Evolutionary conservation across 2,888 invertebrate genomes (phyloP).

Genomic region (Cybosia mesomella): DNA sequence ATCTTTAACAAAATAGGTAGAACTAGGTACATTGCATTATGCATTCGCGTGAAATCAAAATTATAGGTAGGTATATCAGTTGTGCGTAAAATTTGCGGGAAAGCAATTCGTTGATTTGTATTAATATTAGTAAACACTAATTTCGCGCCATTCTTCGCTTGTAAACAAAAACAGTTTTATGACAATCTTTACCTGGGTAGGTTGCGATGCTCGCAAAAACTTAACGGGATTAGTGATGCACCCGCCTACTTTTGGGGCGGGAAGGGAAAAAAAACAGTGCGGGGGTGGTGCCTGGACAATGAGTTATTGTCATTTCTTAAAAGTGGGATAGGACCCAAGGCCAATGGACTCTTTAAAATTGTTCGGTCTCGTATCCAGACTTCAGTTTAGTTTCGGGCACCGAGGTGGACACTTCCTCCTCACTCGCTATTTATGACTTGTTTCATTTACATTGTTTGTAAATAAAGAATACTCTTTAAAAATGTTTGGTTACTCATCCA

Average conservation of each 20-base stretch:
- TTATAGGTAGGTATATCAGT: slow-evolving; percentile 8
- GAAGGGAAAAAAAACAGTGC: slow-evolving; percentile 54
- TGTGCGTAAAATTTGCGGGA: slow-evolving; percentile 64
- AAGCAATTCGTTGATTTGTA: slow-evolving; percentile 66
- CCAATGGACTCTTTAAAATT: slow-evolving; percentile 81
- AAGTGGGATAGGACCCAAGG: slow-evolving; percentile 79
- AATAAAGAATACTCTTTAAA: slow-evolving; percentile 77
- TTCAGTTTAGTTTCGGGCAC: slow-evolving; percentile 82
- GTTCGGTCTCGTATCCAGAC: slow-evolving; percentile 77
- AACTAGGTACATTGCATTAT: neutral
- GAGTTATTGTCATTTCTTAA: slow-evolving; percentile 67
- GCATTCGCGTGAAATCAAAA: neutral
- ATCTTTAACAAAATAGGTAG: neutral
- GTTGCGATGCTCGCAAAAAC: slow-evolving; percentile 55
- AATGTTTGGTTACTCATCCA: slow-evolving; percentile 76
- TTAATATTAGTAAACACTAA: slow-evolving; percentile 79
- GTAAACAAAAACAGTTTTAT: slow-evolving; percentile 78
- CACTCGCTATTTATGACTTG: slow-evolving; percentile 39
- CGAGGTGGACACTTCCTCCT: slow-evolving; percentile 73
- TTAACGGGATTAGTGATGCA: slow-evolving; percentile 58
- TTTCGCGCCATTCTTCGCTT: slow-evolving; percentile 80
- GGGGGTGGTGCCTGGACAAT: slow-evolving; percentile 63
- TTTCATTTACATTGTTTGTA: slow-evolving; percentile 69
- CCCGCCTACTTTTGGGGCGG: slow-evolving; percentile 44
- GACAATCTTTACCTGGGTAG: slow-evolving; percentile 67